Base-by-base conservation (phyloP, 2,797 vertebrate species). In the Esox masquinongy region DNA sequence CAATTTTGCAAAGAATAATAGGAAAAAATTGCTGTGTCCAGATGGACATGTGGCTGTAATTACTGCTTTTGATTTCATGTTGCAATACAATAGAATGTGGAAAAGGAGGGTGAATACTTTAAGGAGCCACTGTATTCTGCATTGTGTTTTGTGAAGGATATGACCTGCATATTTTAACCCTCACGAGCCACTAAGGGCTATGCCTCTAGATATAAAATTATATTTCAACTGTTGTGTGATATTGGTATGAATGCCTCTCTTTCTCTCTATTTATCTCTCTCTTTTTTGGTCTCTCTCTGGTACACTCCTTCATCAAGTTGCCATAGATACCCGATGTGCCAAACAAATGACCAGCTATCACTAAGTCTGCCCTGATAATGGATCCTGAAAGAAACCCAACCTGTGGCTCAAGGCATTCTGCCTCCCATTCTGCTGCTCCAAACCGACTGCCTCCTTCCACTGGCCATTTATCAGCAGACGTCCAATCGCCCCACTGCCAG, bases 391-490 rank as follows among this genome's bases (percentile, higher is more conserved):
- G 69, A 84, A 77, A 72, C 85, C 64, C 51, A 83, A 76, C 75
- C 85, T 79, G 53, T 74, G 81, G 87, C 86, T 90, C 89, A 88
- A 93, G 90, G 92, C 90, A 95, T 96, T 96, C 93, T 87, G 87
- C 91, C 90, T 87, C 92, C 91, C 88, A 90, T 86, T 92, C 90
- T 88, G 90, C 51, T 19, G 16, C 17, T 2, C 51, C 0, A 5
- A 5, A 15, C 50, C 1, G 2, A 5, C 50, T 6, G 50, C 17
- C 50, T 93, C 91, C 91, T 92, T 92, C 93, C 92, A 77, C 87
- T 93, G 90, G 92, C 93, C 91, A 91, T 97, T 96, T 96, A 95
- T 96, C 93, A 95, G 93, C 88, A 92, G 93, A 95, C 88, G 90
- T 93, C 95, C 95, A 92, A 93, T 96, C 94, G 93, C 19, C 93